These are phyloP conservation scores for Eospalax fontanierii DNA, from an alignment of 2,797 vertebrate species.

Conservation along the genomic window DNA sequence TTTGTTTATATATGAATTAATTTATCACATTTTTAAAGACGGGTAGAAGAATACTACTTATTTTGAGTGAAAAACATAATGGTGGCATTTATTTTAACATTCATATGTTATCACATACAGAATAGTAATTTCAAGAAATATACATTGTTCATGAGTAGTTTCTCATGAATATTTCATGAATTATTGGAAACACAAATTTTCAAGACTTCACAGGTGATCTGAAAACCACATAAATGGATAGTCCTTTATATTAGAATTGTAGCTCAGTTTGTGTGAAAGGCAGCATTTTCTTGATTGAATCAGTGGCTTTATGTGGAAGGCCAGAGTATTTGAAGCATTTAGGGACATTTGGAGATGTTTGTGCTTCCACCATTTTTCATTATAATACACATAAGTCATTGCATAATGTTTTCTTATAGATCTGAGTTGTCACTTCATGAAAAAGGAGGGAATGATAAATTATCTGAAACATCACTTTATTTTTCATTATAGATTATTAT, in stretches of 20 bases:
- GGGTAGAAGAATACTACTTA: conserved; percentile 59
- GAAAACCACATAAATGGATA: conserved; percentile 66
- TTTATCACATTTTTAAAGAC: conserved; percentile 6
- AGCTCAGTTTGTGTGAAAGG: conserved; percentile 20
- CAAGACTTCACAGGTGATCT: conserved; percentile 65
- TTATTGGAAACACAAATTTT: conserved; percentile 75
- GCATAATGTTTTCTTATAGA: conserved; percentile 30
- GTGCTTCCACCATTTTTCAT: background rate
- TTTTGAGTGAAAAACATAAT: conserved; percentile 63
- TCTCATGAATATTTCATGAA: conserved; percentile 78
- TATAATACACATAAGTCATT: background rate
- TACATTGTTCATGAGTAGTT: conserved; percentile 71
- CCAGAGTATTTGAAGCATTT: background rate
- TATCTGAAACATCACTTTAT: background rate
- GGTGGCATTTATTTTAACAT: conserved; percentile 80
- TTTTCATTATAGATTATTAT: conserved; percentile 26
- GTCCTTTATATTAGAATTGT: conserved; percentile 10
- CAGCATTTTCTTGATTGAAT: conserved; percentile 37
- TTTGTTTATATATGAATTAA: conserved; percentile 68
- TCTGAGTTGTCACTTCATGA: conserved; percentile 42
- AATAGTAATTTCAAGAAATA: conserved; percentile 77
- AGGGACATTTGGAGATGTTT: conserved; percentile 48
- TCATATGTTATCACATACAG: conserved; percentile 53
- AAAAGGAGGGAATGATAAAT: conserved; percentile 7
- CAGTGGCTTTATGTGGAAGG: background rate